Conservation (phyloP, 2,888 invertebrate species). For the Barypeithes pellucidus region DNA sequence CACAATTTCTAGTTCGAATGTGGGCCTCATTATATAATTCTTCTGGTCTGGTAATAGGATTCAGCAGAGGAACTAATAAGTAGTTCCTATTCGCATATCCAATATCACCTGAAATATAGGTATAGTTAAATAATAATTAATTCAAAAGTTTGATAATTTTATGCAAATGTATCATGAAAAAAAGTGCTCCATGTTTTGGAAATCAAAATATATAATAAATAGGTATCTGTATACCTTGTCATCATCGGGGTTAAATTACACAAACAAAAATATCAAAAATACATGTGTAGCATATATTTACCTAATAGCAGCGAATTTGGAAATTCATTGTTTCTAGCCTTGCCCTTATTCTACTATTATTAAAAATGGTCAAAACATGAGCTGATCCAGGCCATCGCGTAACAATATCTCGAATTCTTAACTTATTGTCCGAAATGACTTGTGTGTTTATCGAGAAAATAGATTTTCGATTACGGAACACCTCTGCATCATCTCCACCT, state of each 20-base stretch:
- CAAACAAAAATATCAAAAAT: slow-evolving; percentile 4
- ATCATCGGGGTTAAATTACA: too few species aligned
- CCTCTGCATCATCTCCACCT: slow-evolving; percentile 58
- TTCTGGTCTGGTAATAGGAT: not conserved
- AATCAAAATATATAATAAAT: too few species aligned
- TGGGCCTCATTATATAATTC: slow-evolving; percentile 18
- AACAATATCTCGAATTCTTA: slow-evolving; percentile 54
- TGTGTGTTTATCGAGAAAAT: slow-evolving; percentile 61
- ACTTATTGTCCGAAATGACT: slow-evolving; percentile 54
- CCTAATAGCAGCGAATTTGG: slow-evolving; percentile 37
- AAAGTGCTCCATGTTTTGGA: too few species aligned
- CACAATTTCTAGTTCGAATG: not conserved
- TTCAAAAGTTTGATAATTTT: too few species aligned
- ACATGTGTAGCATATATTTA: slow-evolving; percentile 14
- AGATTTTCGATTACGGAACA: slow-evolving; percentile 57
- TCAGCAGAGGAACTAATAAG: slow-evolving; percentile 9
- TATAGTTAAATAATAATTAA: not conserved
- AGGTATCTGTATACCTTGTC: too few species aligned
- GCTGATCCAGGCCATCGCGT: slow-evolving; percentile 52
- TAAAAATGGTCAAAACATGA: slow-evolving; percentile 61
- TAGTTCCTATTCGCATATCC: slow-evolving; percentile 5
- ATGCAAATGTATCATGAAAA: too few species aligned
- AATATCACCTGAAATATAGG: slow-evolving; percentile 9
- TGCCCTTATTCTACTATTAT: slow-evolving; percentile 47
- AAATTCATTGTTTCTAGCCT: slow-evolving; percentile 25